Evolutionary conservation across 2,113 vertebrate species (phyloP).

Genomic region (Marmota monax): DNA sequence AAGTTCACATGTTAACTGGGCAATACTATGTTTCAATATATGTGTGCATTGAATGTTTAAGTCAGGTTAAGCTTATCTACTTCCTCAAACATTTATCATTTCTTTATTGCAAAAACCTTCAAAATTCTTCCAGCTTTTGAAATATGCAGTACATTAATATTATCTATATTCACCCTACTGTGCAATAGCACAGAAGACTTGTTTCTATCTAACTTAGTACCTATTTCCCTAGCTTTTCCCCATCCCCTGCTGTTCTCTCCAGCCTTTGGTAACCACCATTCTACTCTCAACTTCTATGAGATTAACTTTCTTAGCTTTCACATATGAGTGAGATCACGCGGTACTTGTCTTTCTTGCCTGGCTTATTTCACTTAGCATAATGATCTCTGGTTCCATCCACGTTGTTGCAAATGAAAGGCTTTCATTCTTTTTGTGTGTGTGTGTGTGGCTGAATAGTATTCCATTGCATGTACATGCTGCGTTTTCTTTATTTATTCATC

Average conservation of each 20-base stretch:
- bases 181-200: too few relatives aligned
- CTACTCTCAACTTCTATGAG: neutral
- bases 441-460: neutral
- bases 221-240: neutral
- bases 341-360: neutral
- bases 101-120: neutral
- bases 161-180: neutral
- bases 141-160: neutral
- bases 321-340: accelerated
- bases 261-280: neutral
- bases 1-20: neutral
- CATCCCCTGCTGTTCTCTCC: neutral
- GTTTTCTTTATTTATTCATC: neutral
- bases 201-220: neutral
- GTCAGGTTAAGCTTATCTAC: neutral
- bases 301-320: neutral
- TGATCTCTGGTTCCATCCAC: neutral
- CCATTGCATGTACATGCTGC: too few relatives aligned
- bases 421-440: neutral
- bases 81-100: neutral
- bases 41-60: neutral
- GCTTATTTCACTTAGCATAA: neutral
- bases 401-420: neutral
- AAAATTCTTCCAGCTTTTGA: neutral
- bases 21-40: neutral